Percentiles rank a stretch among this genome's conserved stretches.
Evolutionary conservation across 2,888 invertebrate genomes (phyloP).

Genomic region (Adineta ricciae): DNA sequence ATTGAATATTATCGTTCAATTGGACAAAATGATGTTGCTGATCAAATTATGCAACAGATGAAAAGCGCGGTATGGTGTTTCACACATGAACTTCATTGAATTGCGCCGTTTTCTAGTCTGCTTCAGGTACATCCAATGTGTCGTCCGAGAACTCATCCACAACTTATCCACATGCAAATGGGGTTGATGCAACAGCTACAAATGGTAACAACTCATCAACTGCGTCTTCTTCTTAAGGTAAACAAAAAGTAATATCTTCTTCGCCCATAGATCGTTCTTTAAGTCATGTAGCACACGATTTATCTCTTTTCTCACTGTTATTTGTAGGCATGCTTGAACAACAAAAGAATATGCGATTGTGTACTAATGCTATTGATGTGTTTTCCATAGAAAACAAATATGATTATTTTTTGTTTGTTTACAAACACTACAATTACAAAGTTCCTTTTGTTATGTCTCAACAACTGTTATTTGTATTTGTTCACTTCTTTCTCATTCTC

Average conservation of each 20-base stretch:
- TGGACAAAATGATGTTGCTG: conserved; percentile 29
- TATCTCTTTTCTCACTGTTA: background rate
- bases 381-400: background rate
- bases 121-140: background rate
- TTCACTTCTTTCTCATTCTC: background rate
- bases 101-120: background rate
- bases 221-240: background rate
- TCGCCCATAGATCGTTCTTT: too few species aligned
- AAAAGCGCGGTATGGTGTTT: background rate
- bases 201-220: background rate
- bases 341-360: background rate
- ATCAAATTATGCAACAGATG: conserved; percentile 26
- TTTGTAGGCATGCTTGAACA: conserved; percentile 2
- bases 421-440: background rate
- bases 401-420: background rate
- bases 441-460: background rate
- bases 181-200: background rate
- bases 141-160: background rate
- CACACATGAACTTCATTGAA: too few species aligned
- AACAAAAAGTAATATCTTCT: background rate
- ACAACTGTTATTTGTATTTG: background rate
- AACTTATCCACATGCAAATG: conserved; percentile 24
- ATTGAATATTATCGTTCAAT: conserved; percentile 31
- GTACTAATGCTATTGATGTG: background rate
- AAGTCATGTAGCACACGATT: too few species aligned